Evolutionary conservation across 2,797 vertebrate species (phyloP).

Genomic region (Smutsia temminckii): DNA sequence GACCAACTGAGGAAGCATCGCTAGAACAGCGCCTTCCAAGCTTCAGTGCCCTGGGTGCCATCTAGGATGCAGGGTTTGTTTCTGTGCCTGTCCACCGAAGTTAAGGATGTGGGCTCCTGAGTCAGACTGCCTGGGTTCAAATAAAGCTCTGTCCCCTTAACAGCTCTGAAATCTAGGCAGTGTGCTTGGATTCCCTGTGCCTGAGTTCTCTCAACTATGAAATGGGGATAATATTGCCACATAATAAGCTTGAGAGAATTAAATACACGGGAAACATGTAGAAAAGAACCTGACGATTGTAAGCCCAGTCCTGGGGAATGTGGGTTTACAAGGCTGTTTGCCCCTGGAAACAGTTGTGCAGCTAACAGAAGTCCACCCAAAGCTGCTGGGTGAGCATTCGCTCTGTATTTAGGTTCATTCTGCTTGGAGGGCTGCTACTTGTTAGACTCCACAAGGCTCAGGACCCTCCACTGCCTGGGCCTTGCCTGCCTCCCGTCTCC

Average conservation of each 20-base stretch:
- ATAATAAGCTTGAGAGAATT: background rate
- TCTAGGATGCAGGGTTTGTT: rapidly evolving
- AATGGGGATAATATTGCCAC: too few species aligned
- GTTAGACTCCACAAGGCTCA: background rate
- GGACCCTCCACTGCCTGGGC: background rate
- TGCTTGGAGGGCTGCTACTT: background rate
- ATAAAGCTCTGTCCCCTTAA: background rate
- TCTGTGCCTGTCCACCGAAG: background rate
- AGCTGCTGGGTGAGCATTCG: background rate
- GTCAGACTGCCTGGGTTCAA: background rate
- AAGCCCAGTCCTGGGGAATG: background rate
- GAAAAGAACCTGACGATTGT: background rate
- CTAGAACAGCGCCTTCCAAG: background rate
- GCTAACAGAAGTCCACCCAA: rapidly evolving
- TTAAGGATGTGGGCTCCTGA: background rate
- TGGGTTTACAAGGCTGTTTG: rapidly evolving
- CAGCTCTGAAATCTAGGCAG: background rate
- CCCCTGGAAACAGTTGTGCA: rapidly evolving
- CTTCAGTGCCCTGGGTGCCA: rapidly evolving
- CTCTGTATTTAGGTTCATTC: background rate
- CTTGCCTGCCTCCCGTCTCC: background rate
- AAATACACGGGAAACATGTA: background rate
- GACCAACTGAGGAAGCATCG: rapidly evolving
- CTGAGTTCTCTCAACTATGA: background rate
- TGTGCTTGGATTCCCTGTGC: background rate